Evolutionary conservation across 2,113 vertebrate genomes (phyloP).

Genomic region (Pampusana beccarii): DNA sequence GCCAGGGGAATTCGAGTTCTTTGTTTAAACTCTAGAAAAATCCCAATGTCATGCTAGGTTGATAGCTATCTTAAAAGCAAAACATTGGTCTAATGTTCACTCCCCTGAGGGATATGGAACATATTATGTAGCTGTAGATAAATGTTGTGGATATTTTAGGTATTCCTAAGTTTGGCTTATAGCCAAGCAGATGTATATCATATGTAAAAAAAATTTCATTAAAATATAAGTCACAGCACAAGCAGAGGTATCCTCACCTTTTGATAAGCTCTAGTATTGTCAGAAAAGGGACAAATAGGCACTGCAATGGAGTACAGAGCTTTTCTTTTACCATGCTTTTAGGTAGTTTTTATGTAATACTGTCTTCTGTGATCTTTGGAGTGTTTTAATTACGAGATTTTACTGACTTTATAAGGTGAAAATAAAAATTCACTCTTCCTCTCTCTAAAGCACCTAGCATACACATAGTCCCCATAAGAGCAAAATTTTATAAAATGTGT

Average conservation of each 20-base stretch:
- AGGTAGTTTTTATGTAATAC: not conserved
- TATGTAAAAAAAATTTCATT: not conserved
- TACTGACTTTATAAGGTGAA: not conserved
- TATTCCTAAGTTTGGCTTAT: not conserved
- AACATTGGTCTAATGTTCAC: not conserved
- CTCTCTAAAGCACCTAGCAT: not conserved
- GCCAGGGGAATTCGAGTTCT: not conserved
- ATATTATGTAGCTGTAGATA: not conserved
- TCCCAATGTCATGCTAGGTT: not conserved
- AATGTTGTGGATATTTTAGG: not conserved
- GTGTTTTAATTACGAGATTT: not conserved
- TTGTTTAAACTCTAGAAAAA: not conserved
- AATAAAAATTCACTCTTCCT: not conserved
- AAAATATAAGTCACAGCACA: not conserved
- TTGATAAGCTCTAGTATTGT: not conserved
- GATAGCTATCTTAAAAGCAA: not conserved
- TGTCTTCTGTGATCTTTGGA: not conserved
- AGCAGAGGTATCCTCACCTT: not conserved
- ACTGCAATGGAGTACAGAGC: not conserved
- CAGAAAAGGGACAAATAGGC: not conserved
- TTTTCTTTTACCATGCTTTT: not conserved
- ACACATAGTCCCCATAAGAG: fast-evolving
- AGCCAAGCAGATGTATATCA: not conserved
- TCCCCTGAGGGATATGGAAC: not conserved
- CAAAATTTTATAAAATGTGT: not conserved